These are phyloP conservation scores for Hystrix brachyura DNA, from an alignment of 2,113 vertebrate genomes.

Conservation along the genomic window DNA sequence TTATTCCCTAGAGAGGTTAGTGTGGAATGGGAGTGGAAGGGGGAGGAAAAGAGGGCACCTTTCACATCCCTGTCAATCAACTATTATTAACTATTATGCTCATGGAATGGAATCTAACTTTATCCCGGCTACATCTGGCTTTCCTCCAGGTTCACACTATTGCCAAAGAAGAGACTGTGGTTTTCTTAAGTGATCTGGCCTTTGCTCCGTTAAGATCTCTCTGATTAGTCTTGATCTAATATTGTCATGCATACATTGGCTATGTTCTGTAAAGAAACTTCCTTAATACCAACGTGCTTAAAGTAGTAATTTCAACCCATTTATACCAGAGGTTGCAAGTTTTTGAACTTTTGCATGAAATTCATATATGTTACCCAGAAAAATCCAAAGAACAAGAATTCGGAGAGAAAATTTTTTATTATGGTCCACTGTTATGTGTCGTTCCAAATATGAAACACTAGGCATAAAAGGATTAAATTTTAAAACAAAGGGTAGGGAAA, in stretches of 20 bases:
- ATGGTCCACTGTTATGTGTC: not conserved
- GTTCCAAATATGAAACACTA: not conserved
- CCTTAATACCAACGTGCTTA: not conserved
- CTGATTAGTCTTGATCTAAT: not conserved
- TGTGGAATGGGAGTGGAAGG: constrained; percentile 54
- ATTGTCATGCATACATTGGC: not conserved
- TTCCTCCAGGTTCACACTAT: constrained; percentile 72
- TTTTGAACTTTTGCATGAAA: not conserved
- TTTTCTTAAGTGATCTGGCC: constrained; percentile 76
- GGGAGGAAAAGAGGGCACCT: constrained; percentile 60
- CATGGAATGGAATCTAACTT: constrained; percentile 81
- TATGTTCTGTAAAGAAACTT: not conserved
- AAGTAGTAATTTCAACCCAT: not conserved
- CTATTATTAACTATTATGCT: constrained; percentile 82
- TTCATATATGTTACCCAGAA: not conserved
- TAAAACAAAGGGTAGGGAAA: constrained; percentile 38
- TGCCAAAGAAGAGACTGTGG: constrained; percentile 69
- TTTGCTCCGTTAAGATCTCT: constrained; percentile 69
- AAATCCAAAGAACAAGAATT: not conserved
- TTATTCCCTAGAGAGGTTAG: constrained; percentile 81
- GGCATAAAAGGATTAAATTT: not conserved
- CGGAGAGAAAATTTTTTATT: not conserved
- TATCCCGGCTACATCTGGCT: constrained; percentile 67
- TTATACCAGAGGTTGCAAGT: not conserved
- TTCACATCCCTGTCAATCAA: constrained; percentile 76